A percentile compares a stretch with the other conserved stretches of the same genome.
Conservation (phyloP, 1,140 invertebrate species). For the Andrena cerasifolii region DNA sequence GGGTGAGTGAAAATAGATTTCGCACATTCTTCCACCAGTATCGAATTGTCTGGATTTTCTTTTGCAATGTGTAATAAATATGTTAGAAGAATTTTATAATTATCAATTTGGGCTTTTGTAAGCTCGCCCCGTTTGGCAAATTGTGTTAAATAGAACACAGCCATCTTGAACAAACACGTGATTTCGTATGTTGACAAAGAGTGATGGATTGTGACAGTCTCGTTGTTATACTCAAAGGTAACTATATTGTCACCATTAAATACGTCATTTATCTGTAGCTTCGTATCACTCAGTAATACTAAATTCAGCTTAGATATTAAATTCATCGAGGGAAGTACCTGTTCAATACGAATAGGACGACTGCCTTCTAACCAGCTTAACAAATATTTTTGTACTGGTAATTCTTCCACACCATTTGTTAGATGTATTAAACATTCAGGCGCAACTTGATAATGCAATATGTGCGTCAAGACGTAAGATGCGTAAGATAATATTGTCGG, state of each 20-base stretch:
- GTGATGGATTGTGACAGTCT: constrained; percentile 51
- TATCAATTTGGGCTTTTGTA: constrained; percentile 53
- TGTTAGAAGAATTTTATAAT: constrained; percentile 66
- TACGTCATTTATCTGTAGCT: constrained; percentile 50
- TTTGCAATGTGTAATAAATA: constrained; percentile 68
- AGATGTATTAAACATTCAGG: constrained; percentile 68
- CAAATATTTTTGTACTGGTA: constrained; percentile 67
- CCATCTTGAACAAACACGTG: constrained; percentile 61
- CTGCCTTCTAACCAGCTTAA: constrained; percentile 61
- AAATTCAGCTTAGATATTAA: constrained; percentile 59
- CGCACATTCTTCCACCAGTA: constrained; percentile 58
- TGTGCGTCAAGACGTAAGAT: constrained; percentile 67
- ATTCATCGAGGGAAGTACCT: constrained; percentile 43
- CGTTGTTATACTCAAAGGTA: constrained; percentile 52
- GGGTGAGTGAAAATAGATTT: constrained; percentile 82
- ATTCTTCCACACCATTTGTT: constrained; percentile 51
- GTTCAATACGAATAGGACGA: constrained; percentile 38
- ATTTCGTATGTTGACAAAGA: constrained; percentile 63
- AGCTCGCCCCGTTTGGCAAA: constrained; percentile 54
- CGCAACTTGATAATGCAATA: constrained; percentile 75
- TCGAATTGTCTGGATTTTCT: constrained; percentile 14
- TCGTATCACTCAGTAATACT: constrained; percentile 46
- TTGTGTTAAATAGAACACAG: constrained; percentile 76
- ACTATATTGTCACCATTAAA: constrained; percentile 40
- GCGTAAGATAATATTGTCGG: constrained; percentile 63